phyloP scores from a whole-genome alignment of 2,113 vertebrate genomes.

The Odontesthes bonariensis region DNA sequence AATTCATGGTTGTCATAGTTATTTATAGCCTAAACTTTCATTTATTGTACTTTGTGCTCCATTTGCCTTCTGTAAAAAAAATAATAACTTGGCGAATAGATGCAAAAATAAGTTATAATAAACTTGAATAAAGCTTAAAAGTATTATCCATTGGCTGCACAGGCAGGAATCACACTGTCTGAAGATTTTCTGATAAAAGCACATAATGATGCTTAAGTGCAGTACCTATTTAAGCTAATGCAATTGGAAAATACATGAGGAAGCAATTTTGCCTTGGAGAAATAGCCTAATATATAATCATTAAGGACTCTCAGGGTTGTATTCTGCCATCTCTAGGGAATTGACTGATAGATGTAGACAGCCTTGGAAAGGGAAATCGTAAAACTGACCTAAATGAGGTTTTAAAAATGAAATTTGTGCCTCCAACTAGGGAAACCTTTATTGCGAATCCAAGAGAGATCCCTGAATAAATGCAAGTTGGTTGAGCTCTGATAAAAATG shows the following conservation, averaged over 20 bases:
- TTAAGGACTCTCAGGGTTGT: conserved; percentile 28
- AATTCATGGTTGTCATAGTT: too few relatives aligned
- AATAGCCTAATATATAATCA: conserved; percentile 37
- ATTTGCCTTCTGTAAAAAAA: neutral
- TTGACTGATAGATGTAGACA: conserved; percentile 57
- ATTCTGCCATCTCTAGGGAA: conserved; percentile 33
- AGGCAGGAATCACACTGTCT: neutral
- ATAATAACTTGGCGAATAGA: neutral
- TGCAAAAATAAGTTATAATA: neutral
- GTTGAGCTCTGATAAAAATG: conserved; percentile 33
- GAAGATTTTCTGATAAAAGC: conserved; percentile 20
- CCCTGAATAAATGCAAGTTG: conserved; percentile 7
- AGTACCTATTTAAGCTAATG: conserved; percentile 25
- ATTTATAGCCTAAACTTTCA: neutral
- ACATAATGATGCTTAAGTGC: conserved; percentile 18
- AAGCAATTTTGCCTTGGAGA: conserved; percentile 34
- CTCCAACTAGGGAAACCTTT: conserved; percentile 35
- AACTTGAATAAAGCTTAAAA: neutral
- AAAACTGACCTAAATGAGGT: conserved; percentile 55
- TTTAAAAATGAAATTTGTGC: conserved; percentile 54
- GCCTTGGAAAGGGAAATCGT: conserved; percentile 28
- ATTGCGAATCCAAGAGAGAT: conserved; percentile 37
- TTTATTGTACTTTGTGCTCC: neutral
- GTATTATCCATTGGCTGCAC: neutral
- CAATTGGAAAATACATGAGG: conserved; percentile 10